These are phyloP conservation scores for Grammomys surdaster DNA, from an alignment of 2,113 vertebrate species.

Conservation along the genomic window DNA sequence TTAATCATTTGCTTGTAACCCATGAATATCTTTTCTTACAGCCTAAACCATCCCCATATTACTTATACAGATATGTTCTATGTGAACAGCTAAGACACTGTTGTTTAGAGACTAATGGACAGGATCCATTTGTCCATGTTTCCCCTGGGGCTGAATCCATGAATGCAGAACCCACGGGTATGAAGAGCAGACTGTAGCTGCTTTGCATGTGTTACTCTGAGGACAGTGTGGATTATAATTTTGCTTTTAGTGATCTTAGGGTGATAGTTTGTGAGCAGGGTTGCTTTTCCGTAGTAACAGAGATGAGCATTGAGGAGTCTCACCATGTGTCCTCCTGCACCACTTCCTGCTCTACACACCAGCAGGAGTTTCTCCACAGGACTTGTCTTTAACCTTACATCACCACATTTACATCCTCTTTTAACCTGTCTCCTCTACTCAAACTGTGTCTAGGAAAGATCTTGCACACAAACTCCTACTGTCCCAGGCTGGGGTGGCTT, in stretches of 20 bases:
- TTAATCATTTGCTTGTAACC: not conserved
- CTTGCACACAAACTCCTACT: not conserved
- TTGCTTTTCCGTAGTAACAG: not conserved
- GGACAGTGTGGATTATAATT: accelerated
- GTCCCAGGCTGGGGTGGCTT: not conserved
- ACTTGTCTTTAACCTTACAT: not conserved
- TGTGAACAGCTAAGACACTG: not conserved
- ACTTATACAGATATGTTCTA: not conserved
- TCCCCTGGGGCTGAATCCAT: not conserved
- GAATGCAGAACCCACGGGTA: not conserved
- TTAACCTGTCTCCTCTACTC: not conserved
- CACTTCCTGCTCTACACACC: not conserved
- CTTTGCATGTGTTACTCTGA: not conserved
- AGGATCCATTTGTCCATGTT: not conserved
- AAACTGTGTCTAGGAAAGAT: not conserved
- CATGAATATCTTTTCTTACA: not conserved
- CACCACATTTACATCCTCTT: not conserved
- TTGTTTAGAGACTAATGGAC: not conserved
- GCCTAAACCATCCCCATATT: not conserved
- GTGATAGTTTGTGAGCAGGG: not conserved
- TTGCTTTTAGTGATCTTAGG: not conserved
- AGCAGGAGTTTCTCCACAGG: not conserved
- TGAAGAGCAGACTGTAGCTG: not conserved
- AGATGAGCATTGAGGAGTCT: not conserved
- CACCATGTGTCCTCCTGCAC: not conserved